Evolutionary conservation across 2,797 vertebrate species (phyloP).

Genomic region (Alfaro cultratus): DNA sequence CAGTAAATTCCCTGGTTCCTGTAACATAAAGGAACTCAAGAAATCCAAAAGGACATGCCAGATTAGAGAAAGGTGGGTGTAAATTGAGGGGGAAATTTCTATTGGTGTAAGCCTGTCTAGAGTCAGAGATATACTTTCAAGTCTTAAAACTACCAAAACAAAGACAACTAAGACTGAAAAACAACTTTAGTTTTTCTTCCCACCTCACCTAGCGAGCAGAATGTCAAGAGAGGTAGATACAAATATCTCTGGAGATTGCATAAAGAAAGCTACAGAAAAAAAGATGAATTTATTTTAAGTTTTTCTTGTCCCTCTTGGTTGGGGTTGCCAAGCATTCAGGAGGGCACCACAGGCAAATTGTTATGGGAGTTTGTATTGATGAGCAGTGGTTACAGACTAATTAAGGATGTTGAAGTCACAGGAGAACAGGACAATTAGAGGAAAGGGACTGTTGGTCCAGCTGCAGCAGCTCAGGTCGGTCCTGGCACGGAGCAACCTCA

Average conservation of each 20-base stretch:
- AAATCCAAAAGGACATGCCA: not conserved
- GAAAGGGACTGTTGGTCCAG: conserved; percentile 72
- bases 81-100: not conserved
- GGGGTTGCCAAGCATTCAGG: not conserved
- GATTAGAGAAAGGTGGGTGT: not conserved
- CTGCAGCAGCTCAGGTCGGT: conserved; percentile 84
- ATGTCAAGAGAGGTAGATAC: not conserved
- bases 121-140: not conserved
- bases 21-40: not conserved
- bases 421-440: conserved; percentile 39
- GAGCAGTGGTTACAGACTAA: conserved; percentile 2
- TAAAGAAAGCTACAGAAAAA: not conserved
- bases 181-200: not conserved
- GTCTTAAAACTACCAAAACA: not conserved
- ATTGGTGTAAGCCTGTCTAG: not conserved
- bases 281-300: not conserved
- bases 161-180: not conserved
- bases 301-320: not conserved
- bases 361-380: conserved; percentile 2
- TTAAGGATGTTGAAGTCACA: conserved; percentile 38
- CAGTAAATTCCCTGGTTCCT: not conserved
- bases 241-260: not conserved
- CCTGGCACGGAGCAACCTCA: conserved; percentile 91
- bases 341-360: not conserved
- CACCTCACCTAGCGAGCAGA: not conserved